A percentile compares a stretch with the other conserved stretches of the same genome.
Conservation (phyloP, 2,113 vertebrate genomes). For the Chaetodon auriga region DNA sequence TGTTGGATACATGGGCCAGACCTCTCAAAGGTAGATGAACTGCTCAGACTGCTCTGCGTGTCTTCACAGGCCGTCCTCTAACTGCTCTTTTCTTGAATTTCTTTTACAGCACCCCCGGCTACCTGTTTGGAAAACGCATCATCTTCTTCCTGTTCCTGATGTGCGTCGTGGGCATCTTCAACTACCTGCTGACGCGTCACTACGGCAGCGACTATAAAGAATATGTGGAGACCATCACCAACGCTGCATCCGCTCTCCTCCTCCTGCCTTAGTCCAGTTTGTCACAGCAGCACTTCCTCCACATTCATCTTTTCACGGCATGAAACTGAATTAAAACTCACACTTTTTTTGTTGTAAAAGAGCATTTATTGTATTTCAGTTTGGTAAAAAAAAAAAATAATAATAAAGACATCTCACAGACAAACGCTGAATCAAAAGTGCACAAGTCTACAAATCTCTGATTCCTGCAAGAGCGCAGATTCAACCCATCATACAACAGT, state of each 20-base stretch:
- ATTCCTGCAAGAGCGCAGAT: neutral
- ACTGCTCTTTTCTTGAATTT: neutral
- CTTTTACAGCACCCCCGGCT: constrained; percentile 89
- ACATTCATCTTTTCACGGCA: neutral
- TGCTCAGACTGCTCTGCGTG: neutral
- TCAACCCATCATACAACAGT: neutral
- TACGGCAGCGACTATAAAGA: constrained; percentile 89
- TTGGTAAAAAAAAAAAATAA: constrained; percentile 15
- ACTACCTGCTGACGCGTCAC: constrained; percentile 86
- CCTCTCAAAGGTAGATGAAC: constrained; percentile 89
- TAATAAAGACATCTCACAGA: neutral
- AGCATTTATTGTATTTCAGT: constrained; percentile 43
- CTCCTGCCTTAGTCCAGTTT: constrained; percentile 87
- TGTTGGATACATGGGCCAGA: constrained; percentile 94
- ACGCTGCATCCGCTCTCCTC: constrained; percentile 89
- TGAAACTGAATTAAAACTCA: neutral
- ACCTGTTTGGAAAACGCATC: constrained; percentile 94
- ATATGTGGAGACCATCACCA: constrained; percentile 88
- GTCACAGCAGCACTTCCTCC: neutral
- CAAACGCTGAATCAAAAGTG: neutral
- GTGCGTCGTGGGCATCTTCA: constrained; percentile 91
- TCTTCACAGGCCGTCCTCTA: neutral
- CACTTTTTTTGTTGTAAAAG: constrained; percentile 12
- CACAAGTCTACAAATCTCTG: constrained; percentile 3
- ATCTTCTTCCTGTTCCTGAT: constrained; percentile 92